Conservation (phyloP, 2,888 invertebrate genomes). For the Panzeria rudis region DNA sequence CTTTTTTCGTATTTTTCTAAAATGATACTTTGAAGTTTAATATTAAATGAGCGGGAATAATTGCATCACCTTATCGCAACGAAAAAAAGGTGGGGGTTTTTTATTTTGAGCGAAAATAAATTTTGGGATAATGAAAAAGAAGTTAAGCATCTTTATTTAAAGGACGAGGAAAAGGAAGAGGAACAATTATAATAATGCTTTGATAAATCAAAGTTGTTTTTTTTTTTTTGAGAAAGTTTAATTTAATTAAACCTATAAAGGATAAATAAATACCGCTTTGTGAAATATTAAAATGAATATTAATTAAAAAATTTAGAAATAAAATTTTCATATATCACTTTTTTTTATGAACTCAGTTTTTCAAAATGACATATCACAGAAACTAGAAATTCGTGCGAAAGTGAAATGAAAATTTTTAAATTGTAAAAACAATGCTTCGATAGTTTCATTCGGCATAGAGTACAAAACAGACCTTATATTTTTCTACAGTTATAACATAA, state of each 20-base stretch:
- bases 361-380: too few relatives aligned
- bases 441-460: too few relatives aligned
- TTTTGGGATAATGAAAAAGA: not conserved
- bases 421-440: too few relatives aligned
- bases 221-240: not conserved
- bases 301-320: not conserved
- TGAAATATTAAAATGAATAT: not conserved
- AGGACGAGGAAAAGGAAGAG: not conserved
- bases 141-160: not conserved
- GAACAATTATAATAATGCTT: not conserved
- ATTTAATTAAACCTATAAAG: not conserved
- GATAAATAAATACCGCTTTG: not conserved
- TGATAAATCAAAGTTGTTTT: not conserved
- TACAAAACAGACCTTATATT: too few relatives aligned
- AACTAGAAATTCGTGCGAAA: too few relatives aligned
- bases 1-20: constrained; percentile 5
- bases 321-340: too few relatives aligned
- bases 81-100: not conserved
- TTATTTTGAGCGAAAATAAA: not conserved
- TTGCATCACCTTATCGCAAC: constrained; percentile 57
- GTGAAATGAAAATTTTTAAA: too few relatives aligned
- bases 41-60: constrained; percentile 63
- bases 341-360: too few relatives aligned
- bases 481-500: too few relatives aligned
- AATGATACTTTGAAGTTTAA: constrained; percentile 48